Evolutionary conservation across 2,888 invertebrate genomes (phyloP), one percentile per base, ranked within the genome.

Genomic region (Drosophila basisetae): DNA sequence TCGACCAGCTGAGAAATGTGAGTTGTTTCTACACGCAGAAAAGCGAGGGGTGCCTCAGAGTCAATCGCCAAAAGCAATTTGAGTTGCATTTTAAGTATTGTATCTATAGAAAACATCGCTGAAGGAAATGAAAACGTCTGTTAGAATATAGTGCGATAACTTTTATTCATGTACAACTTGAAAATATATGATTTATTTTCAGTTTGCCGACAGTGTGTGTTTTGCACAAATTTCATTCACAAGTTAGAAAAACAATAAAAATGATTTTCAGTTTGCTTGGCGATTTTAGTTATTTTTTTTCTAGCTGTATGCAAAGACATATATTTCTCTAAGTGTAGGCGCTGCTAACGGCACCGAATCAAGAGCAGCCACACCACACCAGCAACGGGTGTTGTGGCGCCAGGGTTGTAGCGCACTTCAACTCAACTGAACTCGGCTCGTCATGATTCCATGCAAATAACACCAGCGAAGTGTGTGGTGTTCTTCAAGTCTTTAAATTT

Each of bases 1-100:
- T 68, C 76, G 79, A 50, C 58, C 84, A 70, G 67, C 65, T 75
- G 88, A 33, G 28, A 37, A 37, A 39, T 10, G 25, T 49, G 13
- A 49, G 39, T 18, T 35, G n/a, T 10, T 41, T 11, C 4, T 18
- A 28, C 62, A 54, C 53, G 3, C 2, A 10, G 33, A 22, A 22
- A 54, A 54, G 2, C n/a, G 35, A 16, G 50, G 50, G 18, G 2
- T 50, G 0, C 1, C 16, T 16, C 1, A 0, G 13, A 22, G 43
- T 6, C 22, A 22, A 47, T 22, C 11, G 11, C 43, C 13, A 22
- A 4, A 22, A 1, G 47, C 13, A 22, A 22, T 13, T 13, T 47
- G 22, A 4, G 4, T 7, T 47, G 7, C 4, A 16, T 16, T 25
- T 47, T 1, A 2, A 4, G 4, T 9, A 35, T 47, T 47, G 13